These are phyloP conservation scores for Anoplophora glabripennis DNA, from an alignment of 1,140 invertebrate species.

Conservation along the genomic window DNA sequence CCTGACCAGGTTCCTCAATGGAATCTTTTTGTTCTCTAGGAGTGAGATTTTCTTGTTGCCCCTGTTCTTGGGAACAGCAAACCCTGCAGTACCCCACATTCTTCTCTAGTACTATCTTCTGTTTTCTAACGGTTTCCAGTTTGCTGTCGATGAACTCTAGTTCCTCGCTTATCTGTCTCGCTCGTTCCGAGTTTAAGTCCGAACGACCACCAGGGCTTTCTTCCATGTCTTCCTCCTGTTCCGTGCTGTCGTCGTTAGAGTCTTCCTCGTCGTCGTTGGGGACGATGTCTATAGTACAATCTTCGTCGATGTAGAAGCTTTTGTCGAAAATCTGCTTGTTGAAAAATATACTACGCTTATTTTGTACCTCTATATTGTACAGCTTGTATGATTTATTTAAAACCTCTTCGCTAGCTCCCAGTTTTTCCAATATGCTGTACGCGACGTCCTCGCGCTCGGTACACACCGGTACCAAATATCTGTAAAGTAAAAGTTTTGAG, in stretches of 20 bases:
- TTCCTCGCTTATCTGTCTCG: background rate
- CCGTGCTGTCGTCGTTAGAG: background rate
- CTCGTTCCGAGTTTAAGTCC: slow-evolving; percentile 2
- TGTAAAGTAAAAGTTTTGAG: background rate
- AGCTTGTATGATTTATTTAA: slow-evolving; percentile 20
- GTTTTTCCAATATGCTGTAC: slow-evolving; percentile 20
- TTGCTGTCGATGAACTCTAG: background rate
- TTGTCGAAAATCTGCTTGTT: slow-evolving; percentile 31
- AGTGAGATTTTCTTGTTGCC: background rate
- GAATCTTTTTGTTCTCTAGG: background rate
- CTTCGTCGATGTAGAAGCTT: slow-evolving; percentile 22
- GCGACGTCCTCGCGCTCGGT: slow-evolving; percentile 12
- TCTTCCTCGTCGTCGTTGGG: background rate
- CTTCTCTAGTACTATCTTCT: background rate
- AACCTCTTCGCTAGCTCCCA: slow-evolving; percentile 19
- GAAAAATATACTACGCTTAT: slow-evolving; percentile 38
- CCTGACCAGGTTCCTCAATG: background rate
- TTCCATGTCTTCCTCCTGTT: background rate
- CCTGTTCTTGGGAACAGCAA: slow-evolving; percentile 1
- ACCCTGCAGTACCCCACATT: background rate
- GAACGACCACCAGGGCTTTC: background rate
- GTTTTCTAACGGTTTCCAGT: background rate
- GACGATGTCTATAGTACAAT: slow-evolving; percentile 32
- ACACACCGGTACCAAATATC: slow-evolving; percentile 29
- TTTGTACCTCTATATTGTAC: slow-evolving; percentile 32